These are phyloP conservation scores for Saimiri boliviensis DNA, from an alignment of 2,113 vertebrate genomes.

Conservation along the genomic window DNA sequence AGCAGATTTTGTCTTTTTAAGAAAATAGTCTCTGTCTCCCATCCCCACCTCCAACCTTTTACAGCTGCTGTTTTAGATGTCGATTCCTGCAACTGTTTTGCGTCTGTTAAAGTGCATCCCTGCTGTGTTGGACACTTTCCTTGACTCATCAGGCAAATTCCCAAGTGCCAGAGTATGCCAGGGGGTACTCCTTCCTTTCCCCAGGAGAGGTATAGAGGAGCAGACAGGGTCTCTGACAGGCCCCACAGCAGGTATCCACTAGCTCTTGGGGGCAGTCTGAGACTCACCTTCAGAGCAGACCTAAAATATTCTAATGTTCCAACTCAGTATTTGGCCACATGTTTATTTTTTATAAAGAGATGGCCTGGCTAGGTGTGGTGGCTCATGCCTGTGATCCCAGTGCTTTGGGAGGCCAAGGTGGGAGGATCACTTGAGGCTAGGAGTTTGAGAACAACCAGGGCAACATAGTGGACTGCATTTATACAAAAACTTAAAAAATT, in stretches of 20 bases:
- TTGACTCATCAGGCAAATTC: fast-evolving
- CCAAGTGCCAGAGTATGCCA: not conserved
- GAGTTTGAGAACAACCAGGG: too few species aligned
- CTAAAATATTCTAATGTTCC: not conserved
- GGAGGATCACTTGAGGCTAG: too few species aligned
- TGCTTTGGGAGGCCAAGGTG: too few species aligned
- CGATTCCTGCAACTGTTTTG: not conserved
- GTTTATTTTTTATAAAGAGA: not conserved
- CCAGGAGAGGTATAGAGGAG: not conserved
- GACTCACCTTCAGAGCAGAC: not conserved
- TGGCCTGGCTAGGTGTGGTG: not conserved
- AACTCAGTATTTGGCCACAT: not conserved
- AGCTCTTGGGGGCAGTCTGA: not conserved
- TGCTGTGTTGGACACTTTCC: not conserved
- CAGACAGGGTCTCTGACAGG: not conserved
- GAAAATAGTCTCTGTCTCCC: not conserved
- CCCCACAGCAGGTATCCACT: not conserved
- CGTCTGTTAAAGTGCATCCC: not conserved
- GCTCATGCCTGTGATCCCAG: too few species aligned
- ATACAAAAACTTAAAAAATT: too few species aligned
- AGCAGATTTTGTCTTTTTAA: not conserved
- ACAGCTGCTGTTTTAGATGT: not conserved
- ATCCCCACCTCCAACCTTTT: too few species aligned
- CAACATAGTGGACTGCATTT: too few species aligned
- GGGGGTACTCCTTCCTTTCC: not conserved